Evolutionary conservation across 2,888 invertebrate species (phyloP).

Genomic region (Zele albiditarsus): DNA sequence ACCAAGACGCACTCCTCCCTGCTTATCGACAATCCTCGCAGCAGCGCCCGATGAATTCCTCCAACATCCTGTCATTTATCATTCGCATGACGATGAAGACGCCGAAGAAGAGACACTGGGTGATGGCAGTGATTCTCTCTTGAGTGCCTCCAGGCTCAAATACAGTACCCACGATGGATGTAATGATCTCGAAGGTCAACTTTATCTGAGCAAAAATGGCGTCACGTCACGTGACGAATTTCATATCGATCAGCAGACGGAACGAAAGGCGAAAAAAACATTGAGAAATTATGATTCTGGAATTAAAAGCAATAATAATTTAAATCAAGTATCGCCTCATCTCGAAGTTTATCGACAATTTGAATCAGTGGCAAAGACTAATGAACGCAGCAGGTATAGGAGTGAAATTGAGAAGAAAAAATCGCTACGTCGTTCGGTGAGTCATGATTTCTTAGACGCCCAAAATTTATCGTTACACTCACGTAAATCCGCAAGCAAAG

Average conservation of each 20-base stretch:
- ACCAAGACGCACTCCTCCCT: slow-evolving; percentile 79
- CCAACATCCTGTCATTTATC: slow-evolving; percentile 75
- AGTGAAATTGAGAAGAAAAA: slow-evolving; percentile 65
- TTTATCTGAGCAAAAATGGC: slow-evolving; percentile 19
- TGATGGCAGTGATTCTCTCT: slow-evolving; percentile 80
- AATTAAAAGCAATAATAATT: slow-evolving; percentile 31
- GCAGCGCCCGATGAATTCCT: slow-evolving; percentile 64
- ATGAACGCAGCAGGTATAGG: slow-evolving; percentile 54
- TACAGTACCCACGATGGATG: slow-evolving; percentile 51
- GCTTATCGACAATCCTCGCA: slow-evolving; percentile 62
- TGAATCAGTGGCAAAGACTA: slow-evolving; percentile 46
- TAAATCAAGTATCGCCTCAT: slow-evolving; percentile 34
- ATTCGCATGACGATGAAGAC: slow-evolving; percentile 77
- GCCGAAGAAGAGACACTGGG: slow-evolving; percentile 66
- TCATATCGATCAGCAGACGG: slow-evolving; percentile 18
- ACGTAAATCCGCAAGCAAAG: slow-evolving; percentile 57
- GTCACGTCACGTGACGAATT: slow-evolving; percentile 31
- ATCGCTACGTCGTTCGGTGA: slow-evolving; percentile 63
- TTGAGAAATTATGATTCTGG: slow-evolving; percentile 49
- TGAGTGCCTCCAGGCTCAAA: slow-evolving; percentile 77
- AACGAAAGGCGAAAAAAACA: slow-evolving; percentile 42
- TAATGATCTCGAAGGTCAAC: slow-evolving; percentile 38
- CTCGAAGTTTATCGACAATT: slow-evolving; percentile 51
- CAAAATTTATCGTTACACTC: slow-evolving; percentile 58
- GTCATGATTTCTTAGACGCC: slow-evolving; percentile 66